These are phyloP conservation scores for Xanthostigma xanthostigma DNA, from an alignment of 2,888 invertebrate genomes.

Conservation along the genomic window DNA sequence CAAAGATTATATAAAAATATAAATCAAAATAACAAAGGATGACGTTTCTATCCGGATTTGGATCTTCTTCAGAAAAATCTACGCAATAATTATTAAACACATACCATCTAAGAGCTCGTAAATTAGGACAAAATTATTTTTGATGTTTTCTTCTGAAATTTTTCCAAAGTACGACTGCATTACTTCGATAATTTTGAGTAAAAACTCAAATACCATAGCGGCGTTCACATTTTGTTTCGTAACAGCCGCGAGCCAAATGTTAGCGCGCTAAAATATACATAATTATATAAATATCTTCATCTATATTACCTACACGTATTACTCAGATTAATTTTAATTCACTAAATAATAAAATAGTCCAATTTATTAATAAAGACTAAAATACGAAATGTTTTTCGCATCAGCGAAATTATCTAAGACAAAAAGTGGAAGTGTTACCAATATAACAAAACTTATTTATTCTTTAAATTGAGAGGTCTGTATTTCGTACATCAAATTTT, in stretches of 20 bases:
- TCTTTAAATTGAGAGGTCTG: no score
- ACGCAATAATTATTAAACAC: slow-evolving; percentile 16
- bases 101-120: slow-evolving; percentile 95
- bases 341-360: no score
- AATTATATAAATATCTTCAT: not conserved
- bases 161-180: slow-evolving; percentile 99
- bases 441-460: no score
- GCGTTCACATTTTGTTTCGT: slow-evolving; percentile 99
- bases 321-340: not conserved
- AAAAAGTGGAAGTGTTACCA: no score
- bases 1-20: no score
- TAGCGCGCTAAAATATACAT: slow-evolving; percentile 55
- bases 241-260: slow-evolving; percentile 99
- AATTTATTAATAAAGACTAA: not conserved
- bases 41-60: no score
- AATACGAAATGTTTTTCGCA: not conserved
- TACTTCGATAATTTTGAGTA: slow-evolving; percentile 92
- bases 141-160: slow-evolving; percentile 98
- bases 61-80: no score
- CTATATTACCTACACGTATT: not conserved
- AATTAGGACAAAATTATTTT: slow-evolving; percentile 99
- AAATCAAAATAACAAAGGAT: no score
- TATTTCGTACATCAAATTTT: no score
- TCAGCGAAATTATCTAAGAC: no score
- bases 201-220: slow-evolving; percentile 98